These are phyloP conservation scores for Drosophila truncata DNA, from an alignment of 1,140 invertebrate genomes.

Conservation along the genomic window DNA sequence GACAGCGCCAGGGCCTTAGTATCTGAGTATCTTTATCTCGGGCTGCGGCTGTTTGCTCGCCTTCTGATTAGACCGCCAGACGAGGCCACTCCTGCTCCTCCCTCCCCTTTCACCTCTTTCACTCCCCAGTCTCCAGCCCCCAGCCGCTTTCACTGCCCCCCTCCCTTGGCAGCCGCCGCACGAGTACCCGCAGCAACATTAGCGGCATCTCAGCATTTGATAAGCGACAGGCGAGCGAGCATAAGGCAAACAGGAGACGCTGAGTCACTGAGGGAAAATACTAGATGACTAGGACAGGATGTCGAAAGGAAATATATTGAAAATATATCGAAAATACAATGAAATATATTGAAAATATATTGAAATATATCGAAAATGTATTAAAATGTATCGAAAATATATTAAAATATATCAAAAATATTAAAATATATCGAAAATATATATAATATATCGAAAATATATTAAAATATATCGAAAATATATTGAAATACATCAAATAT, in stretches of 20 bases:
- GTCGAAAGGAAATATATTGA: neutral
- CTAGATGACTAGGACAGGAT: neutral
- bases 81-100: slow-evolving; percentile 14
- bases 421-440: no score
- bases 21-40: slow-evolving; percentile 60
- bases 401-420: no score
- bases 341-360: no score
- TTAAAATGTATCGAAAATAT: no score
- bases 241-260: slow-evolving; percentile 48
- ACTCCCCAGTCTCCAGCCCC: slow-evolving; percentile 13
- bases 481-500: no score
- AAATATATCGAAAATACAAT: no score
- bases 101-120: slow-evolving; percentile 5
- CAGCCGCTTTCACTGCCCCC: neutral
- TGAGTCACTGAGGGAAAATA: slow-evolving; percentile 9
- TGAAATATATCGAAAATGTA: no score
- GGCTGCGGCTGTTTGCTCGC: slow-evolving; percentile 74
- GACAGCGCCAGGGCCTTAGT: slow-evolving; percentile 17
- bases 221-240: slow-evolving; percentile 72
- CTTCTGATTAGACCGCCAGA: slow-evolving; percentile 76
- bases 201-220: slow-evolving; percentile 71
- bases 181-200: slow-evolving; percentile 65
- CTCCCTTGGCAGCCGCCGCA: slow-evolving; percentile 22
- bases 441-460: no score
- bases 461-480: no score